A percentile compares a stretch with the other conserved stretches of the same genome.
Evolutionary conservation across 2,888 invertebrate species (phyloP).

Genomic region (Matsumyia berberina): DNA sequence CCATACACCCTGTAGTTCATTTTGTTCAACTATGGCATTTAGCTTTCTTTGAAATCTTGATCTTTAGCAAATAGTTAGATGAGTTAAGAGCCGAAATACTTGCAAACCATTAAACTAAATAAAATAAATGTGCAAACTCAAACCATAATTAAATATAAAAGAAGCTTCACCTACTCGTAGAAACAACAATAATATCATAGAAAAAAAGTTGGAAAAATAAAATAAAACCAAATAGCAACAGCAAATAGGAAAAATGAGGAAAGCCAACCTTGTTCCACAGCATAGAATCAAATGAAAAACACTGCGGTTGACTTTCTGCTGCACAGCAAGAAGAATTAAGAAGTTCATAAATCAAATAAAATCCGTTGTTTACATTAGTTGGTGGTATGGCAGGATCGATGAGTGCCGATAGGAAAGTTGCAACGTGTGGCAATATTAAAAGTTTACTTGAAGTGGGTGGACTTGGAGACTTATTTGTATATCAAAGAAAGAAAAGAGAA

Average conservation of each 20-base stretch:
- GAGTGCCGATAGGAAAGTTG: constrained; percentile 5
- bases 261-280: constrained; percentile 11
- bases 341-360: constrained; percentile 25
- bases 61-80: too few relatives aligned
- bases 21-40: too few relatives aligned
- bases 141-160: too few relatives aligned
- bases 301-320: background rate
- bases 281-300: background rate
- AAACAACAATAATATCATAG: too few relatives aligned
- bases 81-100: too few relatives aligned
- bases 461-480: background rate
- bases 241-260: constrained; percentile 6
- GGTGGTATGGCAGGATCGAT: background rate
- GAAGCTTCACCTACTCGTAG: too few relatives aligned
- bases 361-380: constrained; percentile 5
- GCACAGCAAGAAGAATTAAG: background rate
- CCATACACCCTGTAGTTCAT: too few relatives aligned
- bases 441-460: too few relatives aligned
- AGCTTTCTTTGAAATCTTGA: too few relatives aligned
- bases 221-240: background rate
- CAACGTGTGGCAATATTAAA: background rate
- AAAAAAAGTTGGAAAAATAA: too few relatives aligned
- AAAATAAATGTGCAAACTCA: too few relatives aligned
- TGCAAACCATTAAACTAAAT: too few relatives aligned
- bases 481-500: background rate